phyloP scores from a whole-genome alignment of 2,113 vertebrate genomes.

The Cisticola juncidis region DNA sequence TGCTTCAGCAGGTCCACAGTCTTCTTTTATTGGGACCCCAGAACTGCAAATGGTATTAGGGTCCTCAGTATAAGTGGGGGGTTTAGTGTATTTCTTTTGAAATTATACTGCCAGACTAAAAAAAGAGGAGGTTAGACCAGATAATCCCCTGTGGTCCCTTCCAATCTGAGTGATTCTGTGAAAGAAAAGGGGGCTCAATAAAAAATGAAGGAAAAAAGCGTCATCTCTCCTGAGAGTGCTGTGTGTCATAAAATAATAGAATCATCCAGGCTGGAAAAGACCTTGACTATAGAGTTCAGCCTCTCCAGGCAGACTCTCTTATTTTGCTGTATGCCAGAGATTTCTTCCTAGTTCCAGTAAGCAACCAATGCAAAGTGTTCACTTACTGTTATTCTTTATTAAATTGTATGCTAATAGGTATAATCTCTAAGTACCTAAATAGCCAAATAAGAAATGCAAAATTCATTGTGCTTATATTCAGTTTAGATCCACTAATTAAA shows the following conservation, averaged over 20 bases:
- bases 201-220: background rate
- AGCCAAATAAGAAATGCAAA: background rate
- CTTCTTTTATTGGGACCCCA: background rate
- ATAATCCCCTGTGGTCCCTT: background rate
- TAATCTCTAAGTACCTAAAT: background rate
- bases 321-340: background rate
- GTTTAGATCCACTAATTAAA: background rate
- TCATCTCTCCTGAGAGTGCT: background rate
- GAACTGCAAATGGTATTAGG: background rate
- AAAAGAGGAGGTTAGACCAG: background rate
- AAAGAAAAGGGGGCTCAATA: background rate
- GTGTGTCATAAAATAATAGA: background rate
- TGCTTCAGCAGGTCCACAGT: fast-evolving
- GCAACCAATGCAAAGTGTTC: background rate
- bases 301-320: background rate
- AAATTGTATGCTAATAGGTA: background rate
- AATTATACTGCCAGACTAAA: background rate
- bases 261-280: background rate
- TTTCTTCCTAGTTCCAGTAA: background rate
- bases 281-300: background rate
- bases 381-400: background rate
- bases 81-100: background rate
- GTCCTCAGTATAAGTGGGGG: background rate
- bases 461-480: background rate
- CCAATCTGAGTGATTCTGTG: background rate